Evolutionary conservation across 2,888 invertebrate genomes (phyloP), one percentile per base, ranked within the genome.

Genomic region (Cosmia pyralina): DNA sequence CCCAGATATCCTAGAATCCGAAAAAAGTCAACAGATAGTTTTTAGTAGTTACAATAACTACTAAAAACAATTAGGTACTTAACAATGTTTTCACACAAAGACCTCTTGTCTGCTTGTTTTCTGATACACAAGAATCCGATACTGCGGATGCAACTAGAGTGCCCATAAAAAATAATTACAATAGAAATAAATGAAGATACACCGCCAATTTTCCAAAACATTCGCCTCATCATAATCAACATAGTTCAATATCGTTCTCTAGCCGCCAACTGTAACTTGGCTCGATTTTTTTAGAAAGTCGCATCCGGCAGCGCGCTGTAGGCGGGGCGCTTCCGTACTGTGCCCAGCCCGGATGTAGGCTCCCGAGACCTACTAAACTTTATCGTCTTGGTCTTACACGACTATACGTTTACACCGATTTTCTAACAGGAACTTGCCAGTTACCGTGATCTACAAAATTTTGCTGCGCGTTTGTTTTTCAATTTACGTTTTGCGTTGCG

Each of bases 251-350:
- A 85, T 84, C 72, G 75, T 79, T 85, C 78, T 82, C 81, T 81
- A 86, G 77, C 83, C 75, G 78, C 80, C 86, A 85, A 81, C 87
- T 85, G 90, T 90, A 91, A 79, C 77, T 92, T 90, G 90, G 91
- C 92, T 91, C 92, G 93, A 93, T 94, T 95, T 95, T 87, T 95
- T 96, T 96, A 96, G 96, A 96, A 96, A 96, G 96, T 95, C 85
- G 93, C 91, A 95, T 96, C 96, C 96, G 96, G 94, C 91, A 94
- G 84, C 86, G 88, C 87, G 81, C 82, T 88, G 89, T 90, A 92
- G 93, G 91, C 92, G 92, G 90, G 89, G 90, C 92, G 92, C 92
- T 95, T 94, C 95, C 95, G 94, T 89, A 87, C 84, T 79, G 83
- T 83, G 89, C 88, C 89, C 90, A 79, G 90, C 88, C 92, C 94